Conservation (phyloP, 2,888 invertebrate species). For the Ophioninae sp. region DNA sequence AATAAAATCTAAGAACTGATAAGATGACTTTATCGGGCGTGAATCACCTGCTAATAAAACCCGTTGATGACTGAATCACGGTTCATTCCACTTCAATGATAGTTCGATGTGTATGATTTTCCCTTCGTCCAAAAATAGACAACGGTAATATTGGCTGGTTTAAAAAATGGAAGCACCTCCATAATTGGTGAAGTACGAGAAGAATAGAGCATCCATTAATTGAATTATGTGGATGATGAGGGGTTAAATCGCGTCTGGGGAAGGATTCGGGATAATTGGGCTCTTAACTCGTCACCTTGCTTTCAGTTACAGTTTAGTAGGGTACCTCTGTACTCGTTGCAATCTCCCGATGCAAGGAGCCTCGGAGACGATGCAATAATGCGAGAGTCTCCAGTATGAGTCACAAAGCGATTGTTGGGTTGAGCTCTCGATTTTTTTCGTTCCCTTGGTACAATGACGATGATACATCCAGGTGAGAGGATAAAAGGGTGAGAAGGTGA, state of each 20-base stretch:
- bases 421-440: conserved; percentile 34
- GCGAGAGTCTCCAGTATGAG: conserved; percentile 42
- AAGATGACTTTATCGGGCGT: background rate
- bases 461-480: conserved; percentile 51
- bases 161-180: background rate
- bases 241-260: conserved; percentile 38
- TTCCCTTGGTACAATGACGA: conserved; percentile 46
- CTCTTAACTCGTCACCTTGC: conserved; percentile 58
- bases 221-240: conserved; percentile 55
- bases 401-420: conserved; percentile 57
- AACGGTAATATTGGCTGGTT: conserved; percentile 1
- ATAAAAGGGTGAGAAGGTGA: conserved; percentile 39
- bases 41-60: background rate
- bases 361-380: conserved; percentile 32
- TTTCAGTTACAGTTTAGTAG: conserved; percentile 58
- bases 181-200: conserved; percentile 24
- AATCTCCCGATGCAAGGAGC: conserved; percentile 32
- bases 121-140: background rate
- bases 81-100: background rate
- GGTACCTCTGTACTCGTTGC: conserved; percentile 44
- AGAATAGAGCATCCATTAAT: conserved; percentile 34
- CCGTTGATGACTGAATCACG: background rate
- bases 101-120: background rate
- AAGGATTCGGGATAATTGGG: conserved; percentile 62
- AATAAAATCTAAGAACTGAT: background rate